Evolutionary conservation across 2,113 vertebrate genomes (phyloP).

Genomic region (Lanius ludovicianus): DNA sequence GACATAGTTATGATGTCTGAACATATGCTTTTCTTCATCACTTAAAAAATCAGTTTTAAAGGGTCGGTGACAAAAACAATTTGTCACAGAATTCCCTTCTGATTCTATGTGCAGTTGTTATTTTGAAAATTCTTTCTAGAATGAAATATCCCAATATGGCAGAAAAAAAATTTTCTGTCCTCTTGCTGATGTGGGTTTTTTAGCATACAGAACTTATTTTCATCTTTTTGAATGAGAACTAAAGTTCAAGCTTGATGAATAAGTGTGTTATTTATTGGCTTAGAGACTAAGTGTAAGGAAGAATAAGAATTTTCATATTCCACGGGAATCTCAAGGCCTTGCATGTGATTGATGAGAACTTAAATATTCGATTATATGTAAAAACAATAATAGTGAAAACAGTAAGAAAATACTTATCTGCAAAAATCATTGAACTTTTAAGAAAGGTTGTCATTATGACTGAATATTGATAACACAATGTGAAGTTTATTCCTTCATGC

Average conservation of each 20-base stretch:
- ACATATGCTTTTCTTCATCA: background rate
- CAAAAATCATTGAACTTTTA: background rate
- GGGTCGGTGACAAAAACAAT: background rate
- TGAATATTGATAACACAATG: background rate
- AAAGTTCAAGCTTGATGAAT: background rate
- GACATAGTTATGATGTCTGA: background rate
- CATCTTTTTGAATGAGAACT: background rate
- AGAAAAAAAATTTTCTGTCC: background rate
- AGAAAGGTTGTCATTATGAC: background rate
- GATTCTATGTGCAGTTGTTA: background rate
- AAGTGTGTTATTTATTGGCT: background rate
- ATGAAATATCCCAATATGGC: background rate
- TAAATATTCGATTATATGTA: background rate
- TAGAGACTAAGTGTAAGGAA: background rate
- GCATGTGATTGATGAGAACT: background rate
- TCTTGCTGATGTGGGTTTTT: background rate
- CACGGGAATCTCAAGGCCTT: background rate
- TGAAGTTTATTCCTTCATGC: background rate
- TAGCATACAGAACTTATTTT: background rate
- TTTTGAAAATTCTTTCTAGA: background rate
- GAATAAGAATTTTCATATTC: background rate
- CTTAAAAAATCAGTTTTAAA: background rate
- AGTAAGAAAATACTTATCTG: background rate
- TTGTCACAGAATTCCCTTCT: fast-evolving
- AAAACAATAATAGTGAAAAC: background rate